Evolutionary conservation across 2,113 vertebrate genomes (phyloP).

Genomic region (Otus sunia): DNA sequence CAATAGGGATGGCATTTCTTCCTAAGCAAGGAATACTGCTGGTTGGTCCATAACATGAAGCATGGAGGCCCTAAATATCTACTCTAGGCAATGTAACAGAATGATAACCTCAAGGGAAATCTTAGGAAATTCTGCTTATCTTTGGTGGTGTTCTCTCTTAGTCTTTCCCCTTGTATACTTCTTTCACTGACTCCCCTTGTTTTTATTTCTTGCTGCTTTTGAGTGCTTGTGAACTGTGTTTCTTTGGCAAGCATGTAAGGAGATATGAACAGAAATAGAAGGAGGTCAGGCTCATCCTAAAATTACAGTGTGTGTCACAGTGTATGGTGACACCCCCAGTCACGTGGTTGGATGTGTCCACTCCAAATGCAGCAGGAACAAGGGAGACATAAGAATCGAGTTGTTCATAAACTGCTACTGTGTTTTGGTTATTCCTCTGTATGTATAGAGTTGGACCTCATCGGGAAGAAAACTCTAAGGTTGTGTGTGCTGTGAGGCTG

Average conservation of each 20-base stretch:
- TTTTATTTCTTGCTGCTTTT: not conserved
- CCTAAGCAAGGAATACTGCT: not conserved
- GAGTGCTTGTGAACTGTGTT: not conserved
- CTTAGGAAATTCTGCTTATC: not conserved
- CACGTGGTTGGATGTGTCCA: not conserved
- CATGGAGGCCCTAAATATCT: not conserved
- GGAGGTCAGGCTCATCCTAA: not conserved
- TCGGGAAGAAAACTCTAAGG: not conserved
- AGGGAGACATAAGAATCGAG: not conserved
- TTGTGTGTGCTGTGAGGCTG: not conserved
- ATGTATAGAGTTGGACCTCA: not conserved
- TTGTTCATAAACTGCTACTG: not conserved
- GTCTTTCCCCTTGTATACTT: not conserved
- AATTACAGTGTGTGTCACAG: not conserved
- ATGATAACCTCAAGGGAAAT: not conserved
- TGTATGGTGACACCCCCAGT: not conserved
- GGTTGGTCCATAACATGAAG: not conserved
- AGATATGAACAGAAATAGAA: not conserved
- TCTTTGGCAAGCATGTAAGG: not conserved
- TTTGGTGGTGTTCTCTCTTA: not conserved
- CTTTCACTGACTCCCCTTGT: not conserved
- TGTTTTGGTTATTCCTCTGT: not conserved
- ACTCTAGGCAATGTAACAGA: not conserved
- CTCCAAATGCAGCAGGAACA: accelerated
- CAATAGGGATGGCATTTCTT: not conserved